phyloP scores from a whole-genome alignment of 2,888 invertebrate genomes.

The Corythucha ciliata region DNA sequence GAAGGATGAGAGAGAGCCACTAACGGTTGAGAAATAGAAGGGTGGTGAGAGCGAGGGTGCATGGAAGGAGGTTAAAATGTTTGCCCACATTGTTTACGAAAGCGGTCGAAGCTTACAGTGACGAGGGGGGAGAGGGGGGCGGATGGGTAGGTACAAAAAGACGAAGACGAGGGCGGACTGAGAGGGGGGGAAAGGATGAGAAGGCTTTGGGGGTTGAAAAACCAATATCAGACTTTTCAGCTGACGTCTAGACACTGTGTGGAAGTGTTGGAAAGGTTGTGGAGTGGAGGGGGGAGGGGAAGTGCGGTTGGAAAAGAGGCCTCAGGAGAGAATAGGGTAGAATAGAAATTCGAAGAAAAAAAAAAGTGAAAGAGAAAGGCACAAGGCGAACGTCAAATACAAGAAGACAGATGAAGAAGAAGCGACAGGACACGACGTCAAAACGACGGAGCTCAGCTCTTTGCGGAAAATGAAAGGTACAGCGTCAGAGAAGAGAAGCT shows the following conservation, averaged over 20 bases:
- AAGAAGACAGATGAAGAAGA: constrained; percentile 18
- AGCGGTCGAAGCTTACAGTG: constrained; percentile 1
- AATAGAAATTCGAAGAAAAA: no score
- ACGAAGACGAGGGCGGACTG: neutral
- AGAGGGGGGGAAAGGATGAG: constrained; percentile 9
- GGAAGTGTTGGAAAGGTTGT: neutral
- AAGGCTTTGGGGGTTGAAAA: neutral
- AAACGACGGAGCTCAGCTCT: constrained; percentile 29
- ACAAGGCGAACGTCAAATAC: neutral
- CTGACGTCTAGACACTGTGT: constrained; percentile 17
- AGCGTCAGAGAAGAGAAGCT: constrained; percentile 7
- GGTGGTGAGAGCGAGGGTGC: constrained; percentile 1
- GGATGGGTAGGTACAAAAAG: neutral
- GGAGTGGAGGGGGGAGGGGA: constrained; percentile 1
- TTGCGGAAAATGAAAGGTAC: constrained; percentile 29
- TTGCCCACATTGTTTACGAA: constrained; percentile 21
- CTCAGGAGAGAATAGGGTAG: neutral
- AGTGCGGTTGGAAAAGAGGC: constrained; percentile 4
- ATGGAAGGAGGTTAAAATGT: constrained; percentile 14
- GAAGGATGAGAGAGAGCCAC: neutral
- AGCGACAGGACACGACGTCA: constrained; percentile 30
- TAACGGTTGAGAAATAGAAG: neutral
- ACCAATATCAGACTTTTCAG: constrained; percentile 12
- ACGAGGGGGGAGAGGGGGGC: neutral
- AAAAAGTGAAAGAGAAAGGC: neutral